Evolutionary conservation across 2,797 vertebrate species (phyloP).

Genomic region (Bovichtus variegatus): DNA sequence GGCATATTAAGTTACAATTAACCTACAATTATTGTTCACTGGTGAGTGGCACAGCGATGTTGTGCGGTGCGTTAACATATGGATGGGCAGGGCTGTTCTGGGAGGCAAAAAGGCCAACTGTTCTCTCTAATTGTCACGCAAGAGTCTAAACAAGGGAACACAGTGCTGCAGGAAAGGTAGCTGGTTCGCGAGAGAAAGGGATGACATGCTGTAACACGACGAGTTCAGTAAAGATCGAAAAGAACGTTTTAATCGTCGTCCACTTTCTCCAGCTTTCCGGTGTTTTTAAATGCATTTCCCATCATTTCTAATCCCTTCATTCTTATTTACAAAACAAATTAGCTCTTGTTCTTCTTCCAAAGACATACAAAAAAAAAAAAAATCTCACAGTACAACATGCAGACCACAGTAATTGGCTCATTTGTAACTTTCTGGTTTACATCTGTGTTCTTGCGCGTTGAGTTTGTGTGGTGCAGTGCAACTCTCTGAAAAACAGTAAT

Average conservation of each 20-base stretch:
- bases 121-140: slow-evolving; percentile 61
- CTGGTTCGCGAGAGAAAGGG: slow-evolving; percentile 4
- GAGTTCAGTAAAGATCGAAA: not conserved
- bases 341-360: slow-evolving; percentile 16
- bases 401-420: slow-evolving; percentile 56
- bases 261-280: not conserved
- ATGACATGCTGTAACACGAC: not conserved
- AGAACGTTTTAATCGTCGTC: slow-evolving; percentile 39
- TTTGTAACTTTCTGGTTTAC: slow-evolving; percentile 48
- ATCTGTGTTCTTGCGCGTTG: slow-evolving; percentile 12
- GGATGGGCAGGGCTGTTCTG: slow-evolving; percentile 51
- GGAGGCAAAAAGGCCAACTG: slow-evolving; percentile 54
- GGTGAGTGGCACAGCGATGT: slow-evolving; percentile 19
- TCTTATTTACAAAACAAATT: slow-evolving; percentile 44
- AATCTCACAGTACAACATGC: slow-evolving; percentile 16
- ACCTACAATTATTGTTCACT: slow-evolving; percentile 43
- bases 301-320: slow-evolving; percentile 41
- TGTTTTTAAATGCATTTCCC: not conserved
- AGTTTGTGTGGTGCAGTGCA: slow-evolving; percentile 16
- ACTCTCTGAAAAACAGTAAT: not conserved
- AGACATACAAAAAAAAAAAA: too few relatives aligned
- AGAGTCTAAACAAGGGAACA: slow-evolving; percentile 33
- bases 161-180: slow-evolving; percentile 37
- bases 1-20: slow-evolving; percentile 40
- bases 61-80: slow-evolving; percentile 35